Percentiles rank a stretch among this genome's conserved stretches.
Evolutionary conservation across 2,113 vertebrate species (phyloP).

Genomic region (Willisornis vidua): DNA sequence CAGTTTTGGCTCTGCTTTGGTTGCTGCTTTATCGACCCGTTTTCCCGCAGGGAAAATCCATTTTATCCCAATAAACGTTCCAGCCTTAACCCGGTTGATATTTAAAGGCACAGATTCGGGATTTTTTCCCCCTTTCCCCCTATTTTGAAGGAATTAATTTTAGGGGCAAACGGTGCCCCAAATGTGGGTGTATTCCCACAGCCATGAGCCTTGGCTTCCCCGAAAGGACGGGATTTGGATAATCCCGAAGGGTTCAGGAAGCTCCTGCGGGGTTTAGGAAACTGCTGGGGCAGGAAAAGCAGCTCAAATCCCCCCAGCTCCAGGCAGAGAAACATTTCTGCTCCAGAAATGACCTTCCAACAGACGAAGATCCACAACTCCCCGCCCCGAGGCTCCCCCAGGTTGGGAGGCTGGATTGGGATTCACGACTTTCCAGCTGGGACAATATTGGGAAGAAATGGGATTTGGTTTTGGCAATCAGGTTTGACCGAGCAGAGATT

Average conservation of each 20-base stretch:
- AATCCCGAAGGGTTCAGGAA: not conserved
- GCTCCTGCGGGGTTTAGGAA: not conserved
- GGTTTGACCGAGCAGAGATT: too few species aligned
- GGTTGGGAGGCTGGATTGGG: accelerated
- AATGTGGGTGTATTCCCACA: not conserved
- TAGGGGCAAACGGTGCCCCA: not conserved
- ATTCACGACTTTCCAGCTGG: not conserved
- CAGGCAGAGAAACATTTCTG: not conserved
- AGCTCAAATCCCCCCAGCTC: not conserved
- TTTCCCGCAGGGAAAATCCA: not conserved
- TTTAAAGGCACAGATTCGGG: not conserved
- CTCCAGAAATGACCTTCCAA: not conserved
- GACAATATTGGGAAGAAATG: accelerated
- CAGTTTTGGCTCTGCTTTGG: not conserved
- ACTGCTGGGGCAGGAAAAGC: not conserved
- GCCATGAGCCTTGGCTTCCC: not conserved
- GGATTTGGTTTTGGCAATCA: accelerated
- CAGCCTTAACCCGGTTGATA: not conserved
- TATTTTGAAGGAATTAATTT: not conserved
- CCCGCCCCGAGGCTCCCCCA: not conserved
- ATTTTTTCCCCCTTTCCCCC: not conserved
- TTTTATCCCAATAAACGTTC: not conserved
- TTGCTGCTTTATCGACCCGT: not conserved
- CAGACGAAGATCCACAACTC: not conserved
- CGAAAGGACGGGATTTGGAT: not conserved